Evolutionary conservation across 1,140 invertebrate genomes (phyloP), one percentile per base, ranked within the genome.

Genomic region (Pinna nobilis): DNA sequence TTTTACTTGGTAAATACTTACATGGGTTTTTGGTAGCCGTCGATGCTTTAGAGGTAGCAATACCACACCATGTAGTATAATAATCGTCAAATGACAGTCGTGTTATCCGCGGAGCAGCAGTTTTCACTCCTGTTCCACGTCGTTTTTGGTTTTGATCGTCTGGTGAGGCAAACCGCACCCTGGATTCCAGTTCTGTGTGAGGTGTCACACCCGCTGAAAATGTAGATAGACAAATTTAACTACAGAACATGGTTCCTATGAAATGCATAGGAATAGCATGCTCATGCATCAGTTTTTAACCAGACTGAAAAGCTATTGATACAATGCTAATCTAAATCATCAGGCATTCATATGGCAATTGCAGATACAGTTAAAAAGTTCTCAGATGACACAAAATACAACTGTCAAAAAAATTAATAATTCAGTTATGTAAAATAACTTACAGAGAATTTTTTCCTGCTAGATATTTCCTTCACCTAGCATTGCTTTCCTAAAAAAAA

Each of bases 51-150:
- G 85, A 87, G 3, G 87, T 88, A 37, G 86, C 87, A 57, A 88
- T 87, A 35, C 81, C 80, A 70, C 80, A 78, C 87, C 87, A 88
- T 3, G 82, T 84, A 9, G 66, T 74, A 57, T 85, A 80, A 65
- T 88, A 88, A 70, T 88, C 86, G 37, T 88, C 85, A 78, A 88
- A 88, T 9, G 86, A 87, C 9, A 88, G 69, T 55, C 84, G 84
- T 1, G 76, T 61, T 25, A 78, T 49, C 32, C 66, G 76, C 0
- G 49, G 6, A 13, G 32, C 23, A 3, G 71, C 28, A 25, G 60
- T 33, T n/a, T 32, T 50, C 47, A 5, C 37, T 5, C 23, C 37
- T 13, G 30, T 51, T 60, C 28, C 66, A 28, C 15, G 18, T 25
- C 11, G 25, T 64, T n/a, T 41, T 39, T 69, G 76, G 70, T 55